Percentiles rank a stretch among this genome's conserved stretches.
These are phyloP conservation scores for Limnodromus scolopaceus DNA, from an alignment of 2,797 vertebrate genomes.

Conservation along the genomic window DNA sequence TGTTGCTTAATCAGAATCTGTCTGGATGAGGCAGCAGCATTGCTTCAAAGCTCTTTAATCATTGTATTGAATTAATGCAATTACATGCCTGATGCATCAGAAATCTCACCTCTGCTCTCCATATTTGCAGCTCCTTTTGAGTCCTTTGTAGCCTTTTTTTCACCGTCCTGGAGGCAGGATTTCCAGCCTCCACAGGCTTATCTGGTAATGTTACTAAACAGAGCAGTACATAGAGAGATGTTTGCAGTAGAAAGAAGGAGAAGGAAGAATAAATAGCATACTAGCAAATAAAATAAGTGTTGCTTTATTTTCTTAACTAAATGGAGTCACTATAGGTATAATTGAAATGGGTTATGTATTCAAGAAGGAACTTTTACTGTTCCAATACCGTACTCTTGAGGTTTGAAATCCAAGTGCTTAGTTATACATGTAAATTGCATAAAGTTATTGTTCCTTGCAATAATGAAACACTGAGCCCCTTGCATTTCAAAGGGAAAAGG, in stretches of 20 bases:
- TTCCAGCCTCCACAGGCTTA: not conserved
- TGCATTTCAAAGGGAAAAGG: not conserved
- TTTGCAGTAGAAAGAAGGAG: slow-evolving; percentile 4
- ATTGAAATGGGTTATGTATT: slow-evolving; percentile 5
- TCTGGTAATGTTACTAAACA: slow-evolving; percentile 16
- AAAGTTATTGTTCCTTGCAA: slow-evolving; percentile 17
- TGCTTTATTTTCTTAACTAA: slow-evolving; percentile 61
- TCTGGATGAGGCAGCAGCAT: not conserved
- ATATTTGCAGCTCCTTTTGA: slow-evolving; percentile 41
- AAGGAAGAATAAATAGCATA: slow-evolving; percentile 19
- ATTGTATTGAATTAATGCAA: slow-evolving; percentile 52
- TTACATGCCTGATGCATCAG: slow-evolving; percentile 2
- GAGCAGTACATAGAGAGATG: not conserved
- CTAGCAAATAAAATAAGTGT: slow-evolving; percentile 45
- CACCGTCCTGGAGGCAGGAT: not conserved
- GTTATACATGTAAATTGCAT: slow-evolving; percentile 29
- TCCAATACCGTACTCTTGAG: not conserved
- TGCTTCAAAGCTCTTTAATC: slow-evolving; percentile 49
- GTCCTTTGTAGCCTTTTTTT: slow-evolving; percentile 17
- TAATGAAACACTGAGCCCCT: not conserved
- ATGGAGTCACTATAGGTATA: not conserved
- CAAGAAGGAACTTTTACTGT: not conserved
- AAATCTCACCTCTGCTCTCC: slow-evolving; percentile 23
- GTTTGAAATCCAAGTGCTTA: slow-evolving; percentile 22
- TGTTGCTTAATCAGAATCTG: slow-evolving; percentile 50